Base-by-base conservation (phyloP, 1,140 invertebrate species). In the Matsumurasca onukii region DNA sequence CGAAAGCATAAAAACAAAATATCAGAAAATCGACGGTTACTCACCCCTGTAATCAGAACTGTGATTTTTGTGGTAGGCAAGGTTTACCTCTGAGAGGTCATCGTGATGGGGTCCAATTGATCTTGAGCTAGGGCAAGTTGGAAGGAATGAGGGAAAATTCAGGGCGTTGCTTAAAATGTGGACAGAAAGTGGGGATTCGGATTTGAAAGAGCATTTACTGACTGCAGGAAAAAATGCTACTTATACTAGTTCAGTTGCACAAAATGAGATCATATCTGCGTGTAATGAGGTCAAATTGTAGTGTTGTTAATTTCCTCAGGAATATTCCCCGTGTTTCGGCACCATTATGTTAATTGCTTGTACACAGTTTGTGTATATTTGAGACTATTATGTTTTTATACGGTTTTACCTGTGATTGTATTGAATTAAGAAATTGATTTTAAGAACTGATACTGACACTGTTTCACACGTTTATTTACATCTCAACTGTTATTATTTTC, bases 51-150 rank as follows among this genome's bases (percentile, higher is more conserved):
- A 61, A 27, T 61, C 3, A 61, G 30, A 27, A 27, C 57, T 9
- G 57, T 61, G 12, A 61, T 61, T 61, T 61, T 61, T 61, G 57
- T 61, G 57, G 57, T 27, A 61, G 57, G 25, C 57, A 61, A 27
- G 57, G 57, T 25, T 61, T 61, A 29, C 12, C 57, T 25, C 30
- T 61, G 57, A 9, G 57, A 61, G 57, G 57, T 5, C 57, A 61
- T 24, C 13, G 57, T 12, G 57, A 61, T 61, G 57, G 57, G 57
- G 57, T 27, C 12, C 24, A 15, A 12, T 61, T 20, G 25, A 61
- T 24, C 17, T 61, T 27, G 25, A 12, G 30, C 17, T 5, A 51
- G 57, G 30, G 2, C 24, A 61, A 61, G 24, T 61, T 61, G 24
- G 3, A n/a, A 24, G 24, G 20, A 61, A 61, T 20, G 57, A 61